A percentile compares a stretch with the other conserved stretches of the same genome.
These are phyloP conservation scores for Caenorhabditis inopinata DNA, from an alignment of 1,140 invertebrate genomes.

Conservation along the genomic window DNA sequence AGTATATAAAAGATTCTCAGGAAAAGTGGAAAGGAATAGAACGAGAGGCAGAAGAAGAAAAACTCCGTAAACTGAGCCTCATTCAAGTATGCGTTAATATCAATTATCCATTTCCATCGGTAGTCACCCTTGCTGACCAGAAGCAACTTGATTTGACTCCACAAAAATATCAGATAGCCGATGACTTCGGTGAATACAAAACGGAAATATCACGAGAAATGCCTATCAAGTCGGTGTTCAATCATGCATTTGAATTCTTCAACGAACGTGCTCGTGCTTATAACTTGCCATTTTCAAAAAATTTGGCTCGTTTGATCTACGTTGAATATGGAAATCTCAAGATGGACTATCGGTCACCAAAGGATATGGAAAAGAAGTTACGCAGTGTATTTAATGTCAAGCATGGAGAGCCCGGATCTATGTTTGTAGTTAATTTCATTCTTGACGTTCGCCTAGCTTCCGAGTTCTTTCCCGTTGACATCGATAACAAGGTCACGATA, in stretches of 20 bases:
- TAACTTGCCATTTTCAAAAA: not conserved
- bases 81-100: slow-evolving; percentile 71
- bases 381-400: not conserved
- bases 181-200: not conserved
- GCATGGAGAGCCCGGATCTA: not conserved
- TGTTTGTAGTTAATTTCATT: not conserved
- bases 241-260: slow-evolving; percentile 23
- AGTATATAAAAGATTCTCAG: slow-evolving; percentile 68
- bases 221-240: not conserved
- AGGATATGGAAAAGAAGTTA: slow-evolving; percentile 20
- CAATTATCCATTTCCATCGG: slow-evolving; percentile 14
- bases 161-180: not conserved
- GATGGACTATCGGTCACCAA: not conserved
- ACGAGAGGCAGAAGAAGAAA: slow-evolving; percentile 73
- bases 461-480: not conserved
- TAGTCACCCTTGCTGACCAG: not conserved
- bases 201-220: slow-evolving; percentile 6
- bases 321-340: not conserved
- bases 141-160: not conserved
- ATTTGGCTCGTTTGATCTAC: not conserved
- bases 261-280: not conserved
- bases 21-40: slow-evolving; percentile 71
- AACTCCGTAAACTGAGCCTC: slow-evolving; percentile 71
- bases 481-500: not conserved
- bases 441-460: not conserved